Evolutionary conservation across 2,113 vertebrate genomes (phyloP).

Genomic region (Electrona antarctica): DNA sequence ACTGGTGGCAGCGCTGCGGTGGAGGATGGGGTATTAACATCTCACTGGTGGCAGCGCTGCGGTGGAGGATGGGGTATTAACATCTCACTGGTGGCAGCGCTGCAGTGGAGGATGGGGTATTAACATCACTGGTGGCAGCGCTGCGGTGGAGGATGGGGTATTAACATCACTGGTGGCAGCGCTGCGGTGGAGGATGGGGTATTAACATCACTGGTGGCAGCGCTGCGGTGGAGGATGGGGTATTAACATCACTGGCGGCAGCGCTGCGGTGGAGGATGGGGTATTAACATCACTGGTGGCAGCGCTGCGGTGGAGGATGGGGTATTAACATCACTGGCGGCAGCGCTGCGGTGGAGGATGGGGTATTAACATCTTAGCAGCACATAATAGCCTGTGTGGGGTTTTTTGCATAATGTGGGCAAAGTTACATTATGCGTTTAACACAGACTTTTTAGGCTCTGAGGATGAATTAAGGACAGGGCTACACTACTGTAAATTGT

Average conservation of each 20-base stretch:
- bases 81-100: too few species aligned
- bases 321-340: constrained; percentile 57
- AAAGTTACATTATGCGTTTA: constrained; percentile 46
- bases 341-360: constrained; percentile 38
- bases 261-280: constrained; percentile 30
- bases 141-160: constrained; percentile 30
- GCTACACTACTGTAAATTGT: constrained; percentile 19
- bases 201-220: too few species aligned
- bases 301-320: constrained; percentile 30
- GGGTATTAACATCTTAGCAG: constrained; percentile 50
- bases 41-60: too few species aligned
- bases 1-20: constrained; percentile 50
- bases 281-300: constrained; percentile 56
- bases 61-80: constrained; percentile 23
- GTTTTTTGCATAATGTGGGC: constrained; percentile 54
- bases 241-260: constrained; percentile 57
- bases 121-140: too few species aligned
- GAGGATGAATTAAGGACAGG: constrained; percentile 11
- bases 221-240: constrained; percentile 30
- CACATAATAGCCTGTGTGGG: constrained; percentile 62
- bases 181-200: constrained; percentile 29
- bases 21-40: constrained; percentile 38
- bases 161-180: too few species aligned
- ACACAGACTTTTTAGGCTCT: constrained; percentile 41
- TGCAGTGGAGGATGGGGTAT: constrained; percentile 26